Conservation (phyloP, 2,797 vertebrate genomes). For the Etheostoma perlongum region DNA sequence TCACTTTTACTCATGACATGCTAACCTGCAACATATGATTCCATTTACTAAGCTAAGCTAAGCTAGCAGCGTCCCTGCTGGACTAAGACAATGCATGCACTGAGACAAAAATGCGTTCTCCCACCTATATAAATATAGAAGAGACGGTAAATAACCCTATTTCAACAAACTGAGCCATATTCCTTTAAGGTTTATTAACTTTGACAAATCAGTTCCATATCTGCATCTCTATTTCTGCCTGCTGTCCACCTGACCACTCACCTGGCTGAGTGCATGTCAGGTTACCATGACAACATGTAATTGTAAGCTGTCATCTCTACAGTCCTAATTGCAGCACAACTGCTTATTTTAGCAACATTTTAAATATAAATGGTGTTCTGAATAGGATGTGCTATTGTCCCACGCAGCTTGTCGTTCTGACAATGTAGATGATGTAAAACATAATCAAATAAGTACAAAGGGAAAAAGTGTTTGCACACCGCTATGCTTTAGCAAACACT, state of each 20-base stretch:
- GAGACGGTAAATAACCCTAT: too few species aligned
- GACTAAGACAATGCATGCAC: too few species aligned
- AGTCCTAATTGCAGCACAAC: conserved; percentile 16
- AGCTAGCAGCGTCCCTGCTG: too few species aligned
- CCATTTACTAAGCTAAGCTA: too few species aligned
- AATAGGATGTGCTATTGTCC: neutral
- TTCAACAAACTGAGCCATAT: too few species aligned
- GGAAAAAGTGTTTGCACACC: neutral
- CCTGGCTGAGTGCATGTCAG: conserved; percentile 43
- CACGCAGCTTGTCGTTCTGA: conserved; percentile 10
- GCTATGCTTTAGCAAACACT: conserved; percentile 7
- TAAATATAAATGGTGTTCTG: conserved; percentile 20
- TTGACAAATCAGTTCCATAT: conserved; percentile 38
- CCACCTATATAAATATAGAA: too few species aligned
- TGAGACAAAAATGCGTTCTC: too few species aligned
- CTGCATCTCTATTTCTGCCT: conserved; percentile 29
- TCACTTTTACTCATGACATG: too few species aligned
- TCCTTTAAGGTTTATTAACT: conserved; percentile 24
- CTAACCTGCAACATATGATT: too few species aligned
- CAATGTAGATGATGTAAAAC: conserved; percentile 20
- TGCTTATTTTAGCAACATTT: conserved; percentile 44
- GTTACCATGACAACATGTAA: conserved; percentile 60
- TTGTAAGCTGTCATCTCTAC: conserved; percentile 47
- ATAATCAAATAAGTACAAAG: conserved; percentile 7
- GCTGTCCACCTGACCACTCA: conserved; percentile 51